Conservation (phyloP, 2,797 vertebrate genomes). For the Anguilla marmorata region DNA sequence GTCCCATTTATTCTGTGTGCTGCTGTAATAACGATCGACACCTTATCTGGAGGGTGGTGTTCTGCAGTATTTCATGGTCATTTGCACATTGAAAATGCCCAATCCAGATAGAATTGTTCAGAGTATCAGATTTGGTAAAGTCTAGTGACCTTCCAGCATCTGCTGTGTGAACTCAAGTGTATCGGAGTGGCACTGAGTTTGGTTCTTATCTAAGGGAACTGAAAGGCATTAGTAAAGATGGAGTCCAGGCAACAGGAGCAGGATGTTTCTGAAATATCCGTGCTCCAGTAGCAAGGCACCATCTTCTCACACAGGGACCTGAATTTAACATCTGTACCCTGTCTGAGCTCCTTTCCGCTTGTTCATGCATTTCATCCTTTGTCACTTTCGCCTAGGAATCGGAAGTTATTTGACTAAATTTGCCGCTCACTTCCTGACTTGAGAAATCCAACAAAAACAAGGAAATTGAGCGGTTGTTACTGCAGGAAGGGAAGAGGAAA, state of each 20-base stretch:
- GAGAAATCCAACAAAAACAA: background rate
- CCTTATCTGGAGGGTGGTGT: background rate
- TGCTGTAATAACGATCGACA: background rate
- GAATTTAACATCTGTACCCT: background rate
- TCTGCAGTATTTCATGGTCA: conserved; percentile 1
- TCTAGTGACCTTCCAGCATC: background rate
- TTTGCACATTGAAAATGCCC: background rate
- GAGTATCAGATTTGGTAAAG: background rate
- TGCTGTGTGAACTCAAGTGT: background rate
- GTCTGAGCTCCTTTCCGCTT: background rate
- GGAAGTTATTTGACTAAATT: background rate
- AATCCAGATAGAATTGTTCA: background rate
- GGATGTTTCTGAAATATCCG: background rate
- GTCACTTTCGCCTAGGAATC: background rate
- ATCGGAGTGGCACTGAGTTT: background rate
- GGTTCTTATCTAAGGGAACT: background rate
- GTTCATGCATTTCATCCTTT: background rate
- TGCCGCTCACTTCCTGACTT: background rate
- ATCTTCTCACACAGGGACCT: background rate
- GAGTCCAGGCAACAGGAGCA: background rate
- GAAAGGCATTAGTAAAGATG: background rate
- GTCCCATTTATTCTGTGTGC: conserved; percentile 31
- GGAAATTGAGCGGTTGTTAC: background rate
- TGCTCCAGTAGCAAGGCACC: background rate
- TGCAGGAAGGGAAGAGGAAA: background rate